phyloP scores from a whole-genome alignment of 53 echinoderm and acorn worm species.

The Arbacia lixula region DNA sequence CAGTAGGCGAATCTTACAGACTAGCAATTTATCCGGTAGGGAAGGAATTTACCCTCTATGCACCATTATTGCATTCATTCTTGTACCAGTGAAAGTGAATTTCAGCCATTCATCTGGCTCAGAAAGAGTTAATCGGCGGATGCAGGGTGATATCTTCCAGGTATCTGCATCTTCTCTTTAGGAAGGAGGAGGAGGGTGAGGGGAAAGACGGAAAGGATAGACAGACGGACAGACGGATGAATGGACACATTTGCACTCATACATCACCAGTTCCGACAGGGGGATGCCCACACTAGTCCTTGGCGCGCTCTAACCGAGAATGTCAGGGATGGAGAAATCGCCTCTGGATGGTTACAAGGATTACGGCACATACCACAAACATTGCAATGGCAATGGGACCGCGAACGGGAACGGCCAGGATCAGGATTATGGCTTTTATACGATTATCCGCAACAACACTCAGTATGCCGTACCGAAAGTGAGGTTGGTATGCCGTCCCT shows the following conservation, averaged over 20 bases:
- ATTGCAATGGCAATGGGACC: neutral
- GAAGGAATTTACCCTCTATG: too few species aligned
- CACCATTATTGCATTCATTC: too few species aligned
- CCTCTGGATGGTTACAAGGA: constrained; percentile 34
- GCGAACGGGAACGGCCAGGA: constrained; percentile 1
- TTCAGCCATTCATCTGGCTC: too few species aligned
- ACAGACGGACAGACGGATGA: too few species aligned
- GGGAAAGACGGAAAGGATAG: too few species aligned
- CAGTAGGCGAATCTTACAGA: too few species aligned
- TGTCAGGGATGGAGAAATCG: constrained; percentile 22
- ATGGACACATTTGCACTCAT: neutral
- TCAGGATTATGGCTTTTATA: constrained; percentile 30
- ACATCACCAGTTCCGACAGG: neutral
- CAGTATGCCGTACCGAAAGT: constrained; percentile 31
- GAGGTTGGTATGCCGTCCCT: constrained; percentile 29
- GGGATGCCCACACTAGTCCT: neutral
- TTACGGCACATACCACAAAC: constrained; percentile 4
- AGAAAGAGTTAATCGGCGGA: too few species aligned
- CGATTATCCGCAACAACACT: constrained; percentile 21
- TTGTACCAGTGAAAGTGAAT: too few species aligned
- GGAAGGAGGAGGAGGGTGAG: too few species aligned
- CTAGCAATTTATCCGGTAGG: too few species aligned
- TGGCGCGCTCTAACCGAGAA: neutral
- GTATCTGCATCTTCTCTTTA: too few species aligned
- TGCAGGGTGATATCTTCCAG: too few species aligned